These are phyloP conservation scores for Dichetophora obliterata DNA, from an alignment of 2,888 invertebrate genomes.

Conservation along the genomic window DNA sequence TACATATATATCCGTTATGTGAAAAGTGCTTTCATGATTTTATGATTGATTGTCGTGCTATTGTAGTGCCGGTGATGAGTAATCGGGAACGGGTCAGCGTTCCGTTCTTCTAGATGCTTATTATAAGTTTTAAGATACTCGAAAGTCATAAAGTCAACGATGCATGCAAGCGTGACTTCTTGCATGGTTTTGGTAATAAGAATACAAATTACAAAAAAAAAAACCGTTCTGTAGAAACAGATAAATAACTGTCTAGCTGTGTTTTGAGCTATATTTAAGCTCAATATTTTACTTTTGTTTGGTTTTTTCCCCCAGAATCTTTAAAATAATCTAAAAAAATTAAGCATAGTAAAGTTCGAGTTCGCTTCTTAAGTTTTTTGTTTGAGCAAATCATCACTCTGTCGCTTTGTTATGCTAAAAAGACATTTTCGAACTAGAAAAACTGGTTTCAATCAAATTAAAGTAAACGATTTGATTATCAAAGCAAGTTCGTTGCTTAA, in stretches of 20 bases:
- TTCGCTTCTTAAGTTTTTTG: slow-evolving; percentile 37
- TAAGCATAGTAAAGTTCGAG: neutral
- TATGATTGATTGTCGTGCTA: slow-evolving; percentile 9
- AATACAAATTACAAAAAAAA: neutral
- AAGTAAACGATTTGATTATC: too few relatives aligned
- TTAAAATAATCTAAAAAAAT: neutral
- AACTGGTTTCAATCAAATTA: too few relatives aligned
- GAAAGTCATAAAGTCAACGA: neutral
- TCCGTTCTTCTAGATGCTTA: neutral
- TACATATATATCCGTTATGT: slow-evolving; percentile 36
- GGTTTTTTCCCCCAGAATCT: neutral
- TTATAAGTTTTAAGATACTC: neutral
- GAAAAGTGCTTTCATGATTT: slow-evolving; percentile 1
- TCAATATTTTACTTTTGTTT: neutral
- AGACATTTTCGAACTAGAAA: too few relatives aligned
- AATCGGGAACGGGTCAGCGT: neutral
- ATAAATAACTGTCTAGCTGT: neutral
- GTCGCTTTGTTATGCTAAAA: neutral
- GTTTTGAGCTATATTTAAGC: neutral
- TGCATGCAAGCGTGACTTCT: neutral
- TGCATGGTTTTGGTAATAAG: neutral
- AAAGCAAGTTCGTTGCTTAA: neutral
- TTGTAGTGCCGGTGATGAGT: neutral
- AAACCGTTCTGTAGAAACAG: neutral
- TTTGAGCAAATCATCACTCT: slow-evolving; percentile 1